A percentile compares a stretch with the other conserved stretches of the same genome.
Conservation (phyloP, 2,797 vertebrate species). For the Esox lucius region DNA sequence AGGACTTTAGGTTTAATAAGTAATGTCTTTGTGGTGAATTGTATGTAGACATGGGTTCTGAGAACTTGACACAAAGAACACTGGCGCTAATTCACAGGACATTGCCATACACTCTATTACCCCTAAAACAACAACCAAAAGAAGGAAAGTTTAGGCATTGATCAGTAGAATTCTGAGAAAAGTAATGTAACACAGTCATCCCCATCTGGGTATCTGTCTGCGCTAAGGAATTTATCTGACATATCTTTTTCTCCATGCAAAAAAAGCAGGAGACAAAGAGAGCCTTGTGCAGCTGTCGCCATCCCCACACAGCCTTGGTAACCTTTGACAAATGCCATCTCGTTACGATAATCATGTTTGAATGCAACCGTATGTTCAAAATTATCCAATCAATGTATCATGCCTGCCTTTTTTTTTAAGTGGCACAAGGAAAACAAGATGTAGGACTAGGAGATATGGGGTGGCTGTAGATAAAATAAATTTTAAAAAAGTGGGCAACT, state of each 20-base stretch:
- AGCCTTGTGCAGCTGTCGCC: conserved; percentile 41
- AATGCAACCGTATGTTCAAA: conserved; percentile 71
- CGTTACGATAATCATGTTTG: conserved; percentile 64
- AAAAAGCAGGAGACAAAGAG: conserved; percentile 54
- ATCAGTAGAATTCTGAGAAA: neutral
- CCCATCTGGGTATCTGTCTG: conserved; percentile 14
- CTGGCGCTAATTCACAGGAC: too few relatives aligned
- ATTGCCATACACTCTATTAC: neutral
- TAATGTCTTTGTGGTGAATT: neutral
- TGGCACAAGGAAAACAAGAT: conserved; percentile 34
- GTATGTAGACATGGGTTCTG: neutral
- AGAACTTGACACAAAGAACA: too few relatives aligned
- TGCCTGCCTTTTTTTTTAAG: conserved; percentile 13
- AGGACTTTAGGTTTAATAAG: neutral
- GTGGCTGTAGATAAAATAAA: too few relatives aligned
- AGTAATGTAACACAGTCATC: neutral
- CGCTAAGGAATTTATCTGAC: conserved; percentile 34
- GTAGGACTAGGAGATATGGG: neutral
- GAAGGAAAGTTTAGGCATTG: conserved; percentile 4
- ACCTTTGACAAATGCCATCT: conserved; percentile 61
- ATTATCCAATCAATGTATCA: conserved; percentile 72
- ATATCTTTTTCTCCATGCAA: conserved; percentile 13
- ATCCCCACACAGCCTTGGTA: conserved; percentile 10
- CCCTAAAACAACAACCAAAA: neutral
- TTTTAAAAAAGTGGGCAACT: neutral